Percentiles rank a stretch among this genome's conserved stretches.
Conservation (phyloP, 2,113 vertebrate genomes). For the Indri indri region DNA sequence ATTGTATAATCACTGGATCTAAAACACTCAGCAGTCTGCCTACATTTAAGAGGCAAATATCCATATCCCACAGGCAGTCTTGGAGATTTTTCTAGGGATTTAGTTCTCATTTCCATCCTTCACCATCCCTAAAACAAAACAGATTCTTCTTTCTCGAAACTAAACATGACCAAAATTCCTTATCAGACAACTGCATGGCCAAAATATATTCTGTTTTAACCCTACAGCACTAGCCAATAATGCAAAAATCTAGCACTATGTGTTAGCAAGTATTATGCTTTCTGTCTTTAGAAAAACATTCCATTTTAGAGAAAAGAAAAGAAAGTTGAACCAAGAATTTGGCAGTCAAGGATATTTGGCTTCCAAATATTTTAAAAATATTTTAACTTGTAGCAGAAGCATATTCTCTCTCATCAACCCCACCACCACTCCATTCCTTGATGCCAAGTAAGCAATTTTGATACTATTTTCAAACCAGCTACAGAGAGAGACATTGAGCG, state of each 20-base stretch:
- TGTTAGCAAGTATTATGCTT: not conserved
- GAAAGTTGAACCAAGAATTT: slow-evolving; percentile 57
- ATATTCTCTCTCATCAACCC: slow-evolving; percentile 25
- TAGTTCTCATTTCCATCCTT: slow-evolving; percentile 20
- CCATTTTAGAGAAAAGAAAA: slow-evolving; percentile 55
- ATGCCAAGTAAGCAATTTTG: slow-evolving; percentile 19
- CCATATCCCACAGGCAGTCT: not conserved
- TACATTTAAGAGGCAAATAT: not conserved
- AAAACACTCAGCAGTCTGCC: slow-evolving; percentile 29
- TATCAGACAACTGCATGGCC: not conserved
- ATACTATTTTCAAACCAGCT: not conserved
- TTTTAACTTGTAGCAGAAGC: slow-evolving; percentile 51
- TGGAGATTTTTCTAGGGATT: slow-evolving; percentile 12
- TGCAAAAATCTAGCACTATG: not conserved
- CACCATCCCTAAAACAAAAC: not conserved
- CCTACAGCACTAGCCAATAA: not conserved
- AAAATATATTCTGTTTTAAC: slow-evolving; percentile 33
- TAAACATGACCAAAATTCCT: not conserved
- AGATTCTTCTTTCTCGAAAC: not conserved
- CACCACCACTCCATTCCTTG: not conserved
- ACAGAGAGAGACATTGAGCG: not conserved
- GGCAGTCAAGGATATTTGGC: slow-evolving; percentile 43
- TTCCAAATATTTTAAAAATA: slow-evolving; percentile 64
- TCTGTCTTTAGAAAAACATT: slow-evolving; percentile 47
- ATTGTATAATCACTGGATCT: slow-evolving; percentile 58